Percentiles rank a stretch among this genome's conserved stretches.
Evolutionary conservation across 1,140 invertebrate species (phyloP).

Genomic region (Caenorhabditis remanei): DNA sequence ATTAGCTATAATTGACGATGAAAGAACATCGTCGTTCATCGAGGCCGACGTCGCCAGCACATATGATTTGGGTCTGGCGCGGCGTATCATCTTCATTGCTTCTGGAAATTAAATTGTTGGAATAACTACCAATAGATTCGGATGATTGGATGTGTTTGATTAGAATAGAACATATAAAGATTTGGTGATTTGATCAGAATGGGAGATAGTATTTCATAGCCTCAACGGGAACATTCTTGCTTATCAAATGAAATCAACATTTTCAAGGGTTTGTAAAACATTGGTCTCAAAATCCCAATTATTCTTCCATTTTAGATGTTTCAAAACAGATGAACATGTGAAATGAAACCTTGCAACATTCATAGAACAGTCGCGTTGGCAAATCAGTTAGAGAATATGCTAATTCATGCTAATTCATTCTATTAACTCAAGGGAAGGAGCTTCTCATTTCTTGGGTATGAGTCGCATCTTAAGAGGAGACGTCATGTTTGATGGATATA

Average conservation of each 20-base stretch:
- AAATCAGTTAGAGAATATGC: neutral
- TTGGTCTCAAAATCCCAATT: too few relatives aligned
- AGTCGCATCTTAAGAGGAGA: neutral
- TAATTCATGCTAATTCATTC: constrained; percentile 51
- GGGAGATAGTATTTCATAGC: neutral
- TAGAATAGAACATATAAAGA: neutral
- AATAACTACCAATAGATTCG: neutral
- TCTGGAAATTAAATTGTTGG: constrained; percentile 40
- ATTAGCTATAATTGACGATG: constrained; percentile 34
- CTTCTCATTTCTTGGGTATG: neutral
- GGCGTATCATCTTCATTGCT: constrained; percentile 60
- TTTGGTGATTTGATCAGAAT: constrained; percentile 5
- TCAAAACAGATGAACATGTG: neutral
- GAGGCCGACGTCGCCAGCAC: constrained; percentile 61
- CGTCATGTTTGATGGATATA: constrained; percentile 11
- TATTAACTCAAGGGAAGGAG: neutral
- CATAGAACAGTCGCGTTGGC: neutral
- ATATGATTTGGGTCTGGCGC: constrained; percentile 62
- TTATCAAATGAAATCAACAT: too few relatives aligned
- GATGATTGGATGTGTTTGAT: neutral
- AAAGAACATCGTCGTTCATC: constrained; percentile 43
- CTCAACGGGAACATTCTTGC: too few relatives aligned
- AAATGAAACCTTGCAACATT: neutral
- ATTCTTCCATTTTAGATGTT: too few relatives aligned
- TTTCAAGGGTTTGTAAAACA: too few relatives aligned